These are phyloP conservation scores for Climacteris rufus DNA, from an alignment of 2,113 vertebrate genomes.

Conservation along the genomic window DNA sequence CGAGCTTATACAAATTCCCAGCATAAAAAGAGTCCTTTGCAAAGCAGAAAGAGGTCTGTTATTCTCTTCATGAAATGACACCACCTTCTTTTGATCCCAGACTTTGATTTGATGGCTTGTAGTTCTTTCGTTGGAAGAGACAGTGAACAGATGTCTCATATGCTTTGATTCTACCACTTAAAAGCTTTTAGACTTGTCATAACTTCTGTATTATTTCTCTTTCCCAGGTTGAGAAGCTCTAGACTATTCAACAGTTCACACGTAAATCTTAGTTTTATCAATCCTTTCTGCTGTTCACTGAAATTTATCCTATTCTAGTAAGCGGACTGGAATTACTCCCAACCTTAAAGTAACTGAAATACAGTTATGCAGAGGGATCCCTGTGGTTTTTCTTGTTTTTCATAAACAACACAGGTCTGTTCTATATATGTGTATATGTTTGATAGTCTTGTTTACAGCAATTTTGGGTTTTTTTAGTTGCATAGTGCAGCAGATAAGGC, in stretches of 20 bases:
- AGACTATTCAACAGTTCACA: not conserved
- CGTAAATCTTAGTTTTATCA: not conserved
- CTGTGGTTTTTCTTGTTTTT: not conserved
- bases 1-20: not conserved
- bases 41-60: not conserved
- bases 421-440: no score
- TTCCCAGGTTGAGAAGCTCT: not conserved
- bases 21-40: not conserved
- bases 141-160: not conserved
- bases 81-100: not conserved
- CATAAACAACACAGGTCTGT: not conserved
- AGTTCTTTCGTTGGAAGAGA: not conserved
- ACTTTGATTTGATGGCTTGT: not conserved
- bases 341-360: not conserved
- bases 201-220: not conserved
- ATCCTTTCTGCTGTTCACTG: not conserved
- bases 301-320: not conserved
- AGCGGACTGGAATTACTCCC: not conserved
- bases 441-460: not conserved
- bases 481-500: not conserved
- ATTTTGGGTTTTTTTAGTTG: not conserved
- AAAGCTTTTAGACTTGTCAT: not conserved
- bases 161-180: not conserved
- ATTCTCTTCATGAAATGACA: not conserved
- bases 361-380: not conserved